Evolutionary conservation across 2,888 invertebrate genomes (phyloP).

Genomic region (Horisme vitalbata): DNA sequence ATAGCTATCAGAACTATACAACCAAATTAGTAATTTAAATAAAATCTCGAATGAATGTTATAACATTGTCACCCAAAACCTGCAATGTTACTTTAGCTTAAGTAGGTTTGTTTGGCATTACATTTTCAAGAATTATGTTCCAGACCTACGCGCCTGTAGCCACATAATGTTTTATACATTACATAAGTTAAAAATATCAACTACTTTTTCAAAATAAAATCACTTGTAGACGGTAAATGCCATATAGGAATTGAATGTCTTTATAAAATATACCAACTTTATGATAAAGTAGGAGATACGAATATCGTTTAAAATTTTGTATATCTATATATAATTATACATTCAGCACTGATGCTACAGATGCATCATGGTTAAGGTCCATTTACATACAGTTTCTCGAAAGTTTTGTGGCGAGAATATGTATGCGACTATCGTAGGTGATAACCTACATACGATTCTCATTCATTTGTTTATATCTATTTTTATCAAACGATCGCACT

Average conservation of each 20-base stretch:
- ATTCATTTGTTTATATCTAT: too few species aligned
- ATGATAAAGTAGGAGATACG: slow-evolving; percentile 39
- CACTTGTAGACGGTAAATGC: slow-evolving; percentile 81
- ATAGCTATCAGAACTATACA: slow-evolving; percentile 22
- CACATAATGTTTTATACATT: slow-evolving; percentile 43
- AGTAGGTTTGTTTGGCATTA: slow-evolving; percentile 67
- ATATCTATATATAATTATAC: too few species aligned
- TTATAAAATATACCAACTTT: slow-evolving; percentile 36
- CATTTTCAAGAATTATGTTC: slow-evolving; percentile 34
- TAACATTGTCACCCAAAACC: slow-evolving; percentile 55
- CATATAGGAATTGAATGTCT: slow-evolving; percentile 78
- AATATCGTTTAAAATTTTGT: slow-evolving; percentile 29
- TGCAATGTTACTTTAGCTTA: slow-evolving; percentile 52
- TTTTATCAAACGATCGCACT: too few species aligned
- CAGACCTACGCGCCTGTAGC: slow-evolving; percentile 28
- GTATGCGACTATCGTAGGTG: too few species aligned
- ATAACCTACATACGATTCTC: too few species aligned
- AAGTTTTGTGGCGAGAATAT: too few species aligned
- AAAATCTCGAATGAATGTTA: slow-evolving; percentile 50
- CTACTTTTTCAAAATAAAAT: slow-evolving; percentile 70
- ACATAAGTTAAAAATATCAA: slow-evolving; percentile 65
- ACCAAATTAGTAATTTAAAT: slow-evolving; percentile 23
- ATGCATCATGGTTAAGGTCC: too few species aligned
- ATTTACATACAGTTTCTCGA: too few species aligned
- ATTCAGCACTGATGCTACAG: too few species aligned